A percentile compares a stretch with the other conserved stretches of the same genome.
Evolutionary conservation across 2,797 vertebrate genomes (phyloP).

Genomic region (Spinibarbus caldwelli): DNA sequence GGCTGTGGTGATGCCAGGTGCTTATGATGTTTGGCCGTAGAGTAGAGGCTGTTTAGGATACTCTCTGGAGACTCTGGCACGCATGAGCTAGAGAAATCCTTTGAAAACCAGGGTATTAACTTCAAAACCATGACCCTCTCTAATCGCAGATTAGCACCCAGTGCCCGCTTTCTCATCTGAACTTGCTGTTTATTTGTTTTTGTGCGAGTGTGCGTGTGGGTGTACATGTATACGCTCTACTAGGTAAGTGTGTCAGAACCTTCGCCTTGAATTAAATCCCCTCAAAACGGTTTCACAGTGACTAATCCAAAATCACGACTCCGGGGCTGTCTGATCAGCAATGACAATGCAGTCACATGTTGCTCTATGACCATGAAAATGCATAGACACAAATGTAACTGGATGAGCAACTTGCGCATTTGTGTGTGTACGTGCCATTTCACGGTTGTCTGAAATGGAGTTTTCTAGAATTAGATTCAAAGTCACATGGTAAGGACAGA

Average conservation of each 20-base stretch:
- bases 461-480: constrained; percentile 4
- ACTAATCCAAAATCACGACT: constrained; percentile 35
- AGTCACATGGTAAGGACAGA: constrained; percentile 29
- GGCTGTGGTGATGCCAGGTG: constrained; percentile 30
- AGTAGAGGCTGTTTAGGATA: constrained; percentile 30
- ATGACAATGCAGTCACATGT: constrained; percentile 26
- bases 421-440: background rate
- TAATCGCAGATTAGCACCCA: constrained; percentile 75
- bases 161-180: constrained; percentile 38
- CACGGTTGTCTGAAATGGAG: background rate
- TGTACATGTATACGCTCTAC: constrained; percentile 1
- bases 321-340: background rate
- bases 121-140: constrained; percentile 65
- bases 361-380: constrained; percentile 10
- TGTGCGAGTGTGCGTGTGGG: constrained; percentile 33
- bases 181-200: constrained; percentile 57
- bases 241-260: constrained; percentile 41
- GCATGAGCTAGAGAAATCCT: constrained; percentile 34
- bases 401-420: background rate
- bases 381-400: background rate
- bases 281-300: constrained; percentile 17
- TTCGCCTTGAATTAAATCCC: constrained; percentile 30
- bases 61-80: constrained; percentile 19
- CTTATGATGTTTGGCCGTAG: constrained; percentile 1
- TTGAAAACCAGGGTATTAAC: constrained; percentile 68